phyloP scores from a whole-genome alignment of 2,888 invertebrate genomes.

The Tenodera sinensis region DNA sequence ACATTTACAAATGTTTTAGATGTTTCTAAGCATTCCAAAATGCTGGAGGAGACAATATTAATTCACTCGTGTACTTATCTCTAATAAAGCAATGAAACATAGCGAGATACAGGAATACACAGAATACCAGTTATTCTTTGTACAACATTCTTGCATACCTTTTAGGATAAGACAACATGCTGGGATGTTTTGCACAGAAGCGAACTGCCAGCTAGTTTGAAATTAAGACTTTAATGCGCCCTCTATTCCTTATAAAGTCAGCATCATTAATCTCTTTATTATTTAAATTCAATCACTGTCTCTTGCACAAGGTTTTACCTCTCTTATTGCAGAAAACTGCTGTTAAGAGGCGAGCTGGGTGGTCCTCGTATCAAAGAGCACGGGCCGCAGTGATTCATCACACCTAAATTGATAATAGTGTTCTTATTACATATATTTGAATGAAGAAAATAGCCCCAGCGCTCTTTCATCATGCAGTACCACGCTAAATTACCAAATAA shows the following conservation, averaged over 20 bases:
- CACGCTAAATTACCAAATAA: background rate
- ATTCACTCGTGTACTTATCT: background rate
- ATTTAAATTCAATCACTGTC: conserved; percentile 1
- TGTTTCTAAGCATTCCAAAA: too few species aligned
- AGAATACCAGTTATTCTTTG: background rate
- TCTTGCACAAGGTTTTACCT: background rate
- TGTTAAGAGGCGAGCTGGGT: background rate
- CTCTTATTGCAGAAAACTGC: background rate
- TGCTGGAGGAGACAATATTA: too few species aligned
- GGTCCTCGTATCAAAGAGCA: background rate
- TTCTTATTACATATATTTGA: background rate
- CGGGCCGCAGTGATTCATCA: background rate
- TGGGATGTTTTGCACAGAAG: background rate
- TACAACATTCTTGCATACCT: background rate
- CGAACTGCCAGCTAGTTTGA: background rate
- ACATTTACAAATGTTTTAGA: too few species aligned
- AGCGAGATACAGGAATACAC: background rate
- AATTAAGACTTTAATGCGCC: conserved; percentile 1
- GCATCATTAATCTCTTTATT: conserved; percentile 9
- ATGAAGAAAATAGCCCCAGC: background rate
- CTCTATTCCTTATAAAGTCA: background rate
- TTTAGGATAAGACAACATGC: background rate
- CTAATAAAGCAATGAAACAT: background rate
- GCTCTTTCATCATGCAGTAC: background rate
- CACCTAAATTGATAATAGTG: background rate